Conservation (phyloP, 2,113 vertebrate genomes). For the Cryptomyrus ogoouensis region DNA sequence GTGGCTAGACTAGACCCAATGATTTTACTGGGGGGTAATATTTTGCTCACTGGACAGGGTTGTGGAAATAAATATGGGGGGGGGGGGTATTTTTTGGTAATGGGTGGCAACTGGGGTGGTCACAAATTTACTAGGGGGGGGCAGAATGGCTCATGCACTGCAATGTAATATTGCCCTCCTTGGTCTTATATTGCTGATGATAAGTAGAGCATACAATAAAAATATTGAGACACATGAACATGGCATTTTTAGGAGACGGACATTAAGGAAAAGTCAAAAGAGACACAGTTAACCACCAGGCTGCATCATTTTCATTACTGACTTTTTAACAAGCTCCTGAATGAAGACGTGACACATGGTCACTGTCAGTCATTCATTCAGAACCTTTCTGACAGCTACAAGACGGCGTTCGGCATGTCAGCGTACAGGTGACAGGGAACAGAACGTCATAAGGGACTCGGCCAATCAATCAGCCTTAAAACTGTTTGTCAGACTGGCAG, state of each 20-base stretch:
- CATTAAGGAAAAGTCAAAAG: background rate
- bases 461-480: background rate
- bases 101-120: background rate
- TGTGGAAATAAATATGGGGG: background rate
- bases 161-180: background rate
- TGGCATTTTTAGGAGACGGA: background rate
- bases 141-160: background rate
- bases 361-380: background rate
- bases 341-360: background rate
- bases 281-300: background rate
- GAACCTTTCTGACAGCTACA: background rate
- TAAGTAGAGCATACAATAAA: background rate
- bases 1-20: background rate
- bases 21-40: background rate
- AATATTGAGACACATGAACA: background rate
- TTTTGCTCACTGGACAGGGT: background rate
- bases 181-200: background rate
- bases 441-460: background rate
- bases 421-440: background rate
- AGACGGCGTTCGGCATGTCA: background rate
- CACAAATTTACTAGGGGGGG: background rate
- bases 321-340: background rate
- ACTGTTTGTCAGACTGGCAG: background rate
- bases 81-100: background rate
- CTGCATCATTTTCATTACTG: background rate